Evolutionary conservation across 2,888 invertebrate genomes (phyloP).

Genomic region (Drosophila colorata): DNA sequence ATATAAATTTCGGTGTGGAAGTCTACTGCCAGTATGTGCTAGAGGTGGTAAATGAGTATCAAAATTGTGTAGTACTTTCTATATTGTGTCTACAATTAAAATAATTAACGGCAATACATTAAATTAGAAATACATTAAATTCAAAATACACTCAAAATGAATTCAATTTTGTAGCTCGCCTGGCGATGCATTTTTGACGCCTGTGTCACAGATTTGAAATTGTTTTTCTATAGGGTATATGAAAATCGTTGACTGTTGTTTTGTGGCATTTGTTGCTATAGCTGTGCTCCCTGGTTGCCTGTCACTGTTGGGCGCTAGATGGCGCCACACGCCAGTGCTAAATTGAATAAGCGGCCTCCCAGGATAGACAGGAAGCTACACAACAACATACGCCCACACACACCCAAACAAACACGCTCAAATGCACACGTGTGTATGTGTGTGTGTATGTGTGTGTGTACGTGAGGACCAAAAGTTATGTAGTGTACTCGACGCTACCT

Average conservation of each 20-base stretch:
- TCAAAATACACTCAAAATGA: neutral
- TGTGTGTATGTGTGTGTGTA: slow-evolving; percentile 30
- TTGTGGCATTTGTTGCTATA: slow-evolving; percentile 30
- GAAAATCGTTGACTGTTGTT: slow-evolving; percentile 7
- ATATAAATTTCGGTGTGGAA: no score
- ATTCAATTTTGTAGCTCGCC: neutral
- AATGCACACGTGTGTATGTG: slow-evolving; percentile 13
- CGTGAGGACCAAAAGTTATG: slow-evolving; percentile 64
- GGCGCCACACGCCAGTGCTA: slow-evolving; percentile 74
- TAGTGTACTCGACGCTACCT: slow-evolving; percentile 73
- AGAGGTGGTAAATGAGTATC: neutral
- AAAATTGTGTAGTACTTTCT: neutral
- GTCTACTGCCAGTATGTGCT: no score
- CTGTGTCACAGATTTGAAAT: slow-evolving; percentile 8
- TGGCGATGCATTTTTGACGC: neutral
- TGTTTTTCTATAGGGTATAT: slow-evolving; percentile 28
- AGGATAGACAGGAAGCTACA: slow-evolving; percentile 70
- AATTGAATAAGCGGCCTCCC: slow-evolving; percentile 73
- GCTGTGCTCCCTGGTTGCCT: slow-evolving; percentile 34
- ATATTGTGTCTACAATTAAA: no score
- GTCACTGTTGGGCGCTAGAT: slow-evolving; percentile 67
- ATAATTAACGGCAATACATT: no score
- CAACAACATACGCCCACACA: slow-evolving; percentile 47
- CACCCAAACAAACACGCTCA: slow-evolving; percentile 17
- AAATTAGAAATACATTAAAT: no score